Base-by-base conservation (phyloP, 2,888 invertebrate species). In the Ormia ochracea region DNA sequence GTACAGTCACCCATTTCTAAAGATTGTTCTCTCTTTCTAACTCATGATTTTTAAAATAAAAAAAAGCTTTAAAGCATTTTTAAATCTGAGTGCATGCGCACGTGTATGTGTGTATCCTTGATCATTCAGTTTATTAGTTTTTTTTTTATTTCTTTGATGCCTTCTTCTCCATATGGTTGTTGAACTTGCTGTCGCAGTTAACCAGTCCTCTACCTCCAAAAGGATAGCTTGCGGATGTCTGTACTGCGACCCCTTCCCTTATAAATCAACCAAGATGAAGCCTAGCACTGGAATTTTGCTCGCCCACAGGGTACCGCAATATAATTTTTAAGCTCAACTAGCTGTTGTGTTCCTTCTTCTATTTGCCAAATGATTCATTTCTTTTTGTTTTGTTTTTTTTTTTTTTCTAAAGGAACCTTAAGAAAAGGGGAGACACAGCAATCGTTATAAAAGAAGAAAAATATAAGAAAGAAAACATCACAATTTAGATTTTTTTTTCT, bases 231-330 rank as follows among this genome's bases (percentile, higher is more conserved):
- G n/a, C n/a, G n/a, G n/a, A n/a, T n/a, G n/a, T n/a, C n/a, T n/a
- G n/a, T n/a, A n/a, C n/a, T n/a, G 23, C n/a, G 52, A 43, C 38
- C 61, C 63, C 43, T 45, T 19, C 38, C 10, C 23, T 63, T 21
- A 3, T n/a, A 36, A 36, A 6, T 9, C 19, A 56, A 54, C 17
- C 33, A 61, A 61, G 59, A n/a, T 21, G 58, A 69, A 59, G n/a
- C 28, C 31, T 38, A 45, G 38, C 63, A 70, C 75, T 73, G 73
- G 77, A 81, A 81, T 81, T 81, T 76, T 9, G 14, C 28, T 38
- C 70, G 74, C 69, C 81, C 74, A 81, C 78, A 81, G 81, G 81
- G 81, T 74, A 78, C 78, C 66, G 50, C 5, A 43, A 4, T 58
- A 5, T 14, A 36, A 7, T 12, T 12, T 52, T 33, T 6, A 26